Conservation (phyloP, 1,140 invertebrate genomes). For the Asobara japonica region DNA sequence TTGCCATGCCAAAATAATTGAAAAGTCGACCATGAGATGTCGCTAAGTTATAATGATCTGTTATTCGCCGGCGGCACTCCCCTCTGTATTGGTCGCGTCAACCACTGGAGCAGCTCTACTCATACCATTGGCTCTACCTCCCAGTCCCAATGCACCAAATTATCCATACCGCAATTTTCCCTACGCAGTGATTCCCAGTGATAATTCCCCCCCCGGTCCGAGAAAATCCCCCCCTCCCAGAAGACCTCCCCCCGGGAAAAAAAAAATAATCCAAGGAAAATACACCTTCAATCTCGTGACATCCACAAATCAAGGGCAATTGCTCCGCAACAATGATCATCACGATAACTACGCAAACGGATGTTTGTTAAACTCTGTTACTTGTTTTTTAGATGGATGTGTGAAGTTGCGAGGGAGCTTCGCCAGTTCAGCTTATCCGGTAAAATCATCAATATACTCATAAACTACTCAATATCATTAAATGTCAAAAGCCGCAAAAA, state of each 20-base stretch:
- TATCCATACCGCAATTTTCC: neutral
- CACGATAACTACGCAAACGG: neutral
- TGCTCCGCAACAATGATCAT: neutral
- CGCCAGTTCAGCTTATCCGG: neutral
- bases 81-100: no score
- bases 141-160: no score
- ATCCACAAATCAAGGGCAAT: neutral
- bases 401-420: slow-evolving; percentile 2
- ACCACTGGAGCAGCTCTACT: no score
- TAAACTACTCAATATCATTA: neutral
- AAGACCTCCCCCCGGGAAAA: neutral
- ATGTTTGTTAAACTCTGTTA: neutral
- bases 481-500: neutral
- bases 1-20: no score
- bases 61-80: no score
- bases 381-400: neutral
- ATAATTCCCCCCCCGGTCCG: neutral
- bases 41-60: no score
- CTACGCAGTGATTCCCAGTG: neutral
- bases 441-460: neutral
- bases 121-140: no score
- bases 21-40: no score
- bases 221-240: neutral
- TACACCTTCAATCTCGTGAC: neutral
- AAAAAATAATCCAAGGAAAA: neutral